Evolutionary conservation across 2,113 vertebrate genomes (phyloP).

Genomic region (Chionodraco myersi): DNA sequence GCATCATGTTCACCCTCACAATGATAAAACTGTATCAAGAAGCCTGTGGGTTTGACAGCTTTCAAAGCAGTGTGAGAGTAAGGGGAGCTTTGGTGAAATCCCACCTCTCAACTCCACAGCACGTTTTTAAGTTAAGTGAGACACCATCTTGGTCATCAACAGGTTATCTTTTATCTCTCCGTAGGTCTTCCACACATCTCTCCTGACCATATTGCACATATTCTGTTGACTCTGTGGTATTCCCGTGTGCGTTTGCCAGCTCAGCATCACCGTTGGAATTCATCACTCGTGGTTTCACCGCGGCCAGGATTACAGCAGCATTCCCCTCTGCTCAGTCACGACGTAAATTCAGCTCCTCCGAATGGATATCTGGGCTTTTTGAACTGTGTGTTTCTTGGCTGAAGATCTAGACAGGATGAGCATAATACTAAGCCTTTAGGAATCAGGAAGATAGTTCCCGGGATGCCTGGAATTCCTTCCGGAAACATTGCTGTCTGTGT

Average conservation of each 20-base stretch:
- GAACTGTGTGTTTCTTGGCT: slow-evolving; percentile 62
- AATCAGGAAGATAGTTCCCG: slow-evolving; percentile 75
- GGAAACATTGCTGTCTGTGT: slow-evolving; percentile 77
- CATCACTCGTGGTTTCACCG: slow-evolving; percentile 41
- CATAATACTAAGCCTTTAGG: slow-evolving; percentile 68
- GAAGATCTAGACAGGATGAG: slow-evolving; percentile 69
- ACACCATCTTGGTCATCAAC: slow-evolving; percentile 24
- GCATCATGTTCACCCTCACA: slow-evolving; percentile 20
- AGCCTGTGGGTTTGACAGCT: slow-evolving; percentile 28
- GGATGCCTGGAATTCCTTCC: slow-evolving; percentile 78
- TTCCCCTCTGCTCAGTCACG: slow-evolving; percentile 67
- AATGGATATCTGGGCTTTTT: slow-evolving; percentile 45
- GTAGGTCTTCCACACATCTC: neutral
- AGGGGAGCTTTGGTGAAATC: slow-evolving; percentile 28
- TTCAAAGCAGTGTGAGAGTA: slow-evolving; percentile 17
- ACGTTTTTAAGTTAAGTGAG: slow-evolving; percentile 33
- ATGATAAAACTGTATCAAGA: slow-evolving; percentile 47
- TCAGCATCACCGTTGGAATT: slow-evolving; percentile 66
- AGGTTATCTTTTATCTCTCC: neutral
- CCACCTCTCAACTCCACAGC: slow-evolving; percentile 19
- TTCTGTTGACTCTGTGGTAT: slow-evolving; percentile 53
- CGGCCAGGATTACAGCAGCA: slow-evolving; percentile 62
- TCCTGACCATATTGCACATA: slow-evolving; percentile 38
- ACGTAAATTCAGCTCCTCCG: slow-evolving; percentile 62
- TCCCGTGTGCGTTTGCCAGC: slow-evolving; percentile 49